Evolutionary conservation across 1,140 invertebrate species (phyloP).

Genomic region (Portunus trituberculatus): DNA sequence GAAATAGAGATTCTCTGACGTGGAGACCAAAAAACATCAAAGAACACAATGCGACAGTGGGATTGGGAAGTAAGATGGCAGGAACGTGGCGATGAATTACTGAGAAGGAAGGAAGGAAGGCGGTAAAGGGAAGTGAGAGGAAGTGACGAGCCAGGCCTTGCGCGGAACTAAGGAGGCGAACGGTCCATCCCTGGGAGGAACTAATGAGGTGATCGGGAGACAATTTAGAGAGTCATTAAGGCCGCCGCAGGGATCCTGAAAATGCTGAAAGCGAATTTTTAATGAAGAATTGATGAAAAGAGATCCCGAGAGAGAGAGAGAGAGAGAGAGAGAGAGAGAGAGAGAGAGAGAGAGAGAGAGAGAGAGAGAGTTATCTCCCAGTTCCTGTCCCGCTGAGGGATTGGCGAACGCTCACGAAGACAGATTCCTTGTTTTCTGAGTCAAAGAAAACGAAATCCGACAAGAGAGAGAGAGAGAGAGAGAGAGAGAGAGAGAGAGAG

Average conservation of each 20-base stretch:
- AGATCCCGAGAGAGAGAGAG: background rate
- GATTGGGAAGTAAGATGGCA: too few species aligned
- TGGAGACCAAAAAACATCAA: too few species aligned
- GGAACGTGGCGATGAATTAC: too few species aligned
- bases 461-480: conserved; percentile 18
- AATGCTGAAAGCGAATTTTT: conserved; percentile 23
- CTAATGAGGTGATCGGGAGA: conserved; percentile 20
- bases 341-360: background rate
- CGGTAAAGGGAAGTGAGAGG: background rate
- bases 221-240: conserved; percentile 14
- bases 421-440: background rate
- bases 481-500: conserved; percentile 20
- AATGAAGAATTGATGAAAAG: conserved; percentile 23
- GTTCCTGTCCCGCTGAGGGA: too few species aligned
- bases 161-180: background rate
- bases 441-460: background rate
- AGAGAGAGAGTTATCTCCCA: too few species aligned
- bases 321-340: conserved; percentile 18
- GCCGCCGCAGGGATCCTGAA: background rate
- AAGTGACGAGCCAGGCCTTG: background rate
- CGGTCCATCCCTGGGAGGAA: background rate
- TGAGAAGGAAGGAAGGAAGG: too few species aligned
- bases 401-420: too few species aligned
- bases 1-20: too few species aligned
- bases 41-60: too few species aligned